Evolutionary conservation across 2,113 vertebrate genomes (phyloP).

Genomic region (Scopus umbretta): DNA sequence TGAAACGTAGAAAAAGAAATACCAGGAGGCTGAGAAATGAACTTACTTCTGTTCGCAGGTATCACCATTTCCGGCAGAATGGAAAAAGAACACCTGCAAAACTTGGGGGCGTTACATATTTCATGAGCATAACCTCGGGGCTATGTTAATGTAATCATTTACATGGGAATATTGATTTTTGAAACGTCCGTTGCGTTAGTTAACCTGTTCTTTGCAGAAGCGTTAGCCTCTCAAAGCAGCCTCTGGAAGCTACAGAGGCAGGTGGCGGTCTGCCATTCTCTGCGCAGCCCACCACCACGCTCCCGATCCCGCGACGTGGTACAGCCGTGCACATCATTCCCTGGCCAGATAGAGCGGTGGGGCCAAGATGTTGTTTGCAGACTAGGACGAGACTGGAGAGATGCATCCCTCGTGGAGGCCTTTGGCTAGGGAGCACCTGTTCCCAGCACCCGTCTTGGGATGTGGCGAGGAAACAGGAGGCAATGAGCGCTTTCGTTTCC

Average conservation of each 20-base stretch:
- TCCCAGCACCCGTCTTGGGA: no score
- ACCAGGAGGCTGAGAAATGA: not conserved
- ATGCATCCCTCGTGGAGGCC: not conserved
- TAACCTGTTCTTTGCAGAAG: not conserved
- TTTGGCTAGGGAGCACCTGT: no score
- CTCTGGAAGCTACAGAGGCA: not conserved
- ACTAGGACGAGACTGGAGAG: not conserved
- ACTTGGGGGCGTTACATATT: not conserved
- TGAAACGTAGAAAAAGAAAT: not conserved
- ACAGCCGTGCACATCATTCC: not conserved
- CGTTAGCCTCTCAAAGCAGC: not conserved
- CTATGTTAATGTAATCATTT: not conserved
- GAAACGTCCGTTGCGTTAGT: not conserved
- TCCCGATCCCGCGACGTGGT: not conserved
- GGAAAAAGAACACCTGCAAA: not conserved
- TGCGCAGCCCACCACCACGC: not conserved
- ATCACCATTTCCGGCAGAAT: not conserved
- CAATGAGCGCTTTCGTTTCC: no score
- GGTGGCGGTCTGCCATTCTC: not conserved
- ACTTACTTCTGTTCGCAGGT: not conserved
- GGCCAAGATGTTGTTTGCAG: not conserved
- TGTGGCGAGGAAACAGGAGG: no score
- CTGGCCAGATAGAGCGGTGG: fast-evolving
- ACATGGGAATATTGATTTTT: not conserved
- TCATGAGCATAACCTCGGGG: not conserved